phyloP scores from a whole-genome alignment of 2,113 vertebrate genomes.

The Pleuronectes platessa region DNA sequence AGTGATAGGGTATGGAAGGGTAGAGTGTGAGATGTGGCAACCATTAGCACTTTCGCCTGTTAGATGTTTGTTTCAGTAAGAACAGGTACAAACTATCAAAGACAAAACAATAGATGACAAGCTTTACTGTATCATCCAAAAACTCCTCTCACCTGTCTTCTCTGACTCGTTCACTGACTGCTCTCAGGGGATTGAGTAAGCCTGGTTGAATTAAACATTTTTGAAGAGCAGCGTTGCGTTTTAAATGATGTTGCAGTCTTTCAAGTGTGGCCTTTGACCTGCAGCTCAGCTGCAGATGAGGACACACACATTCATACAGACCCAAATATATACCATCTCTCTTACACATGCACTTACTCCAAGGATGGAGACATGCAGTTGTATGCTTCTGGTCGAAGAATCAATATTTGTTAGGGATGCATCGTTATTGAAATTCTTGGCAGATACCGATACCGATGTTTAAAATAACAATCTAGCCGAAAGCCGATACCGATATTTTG shows the following conservation, averaged over 20 bases:
- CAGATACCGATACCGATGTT: too few relatives aligned
- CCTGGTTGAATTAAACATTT: conserved; percentile 54
- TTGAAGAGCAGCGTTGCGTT: background rate
- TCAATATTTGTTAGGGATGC: background rate
- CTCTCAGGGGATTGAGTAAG: background rate
- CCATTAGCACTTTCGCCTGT: too few relatives aligned
- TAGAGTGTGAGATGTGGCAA: background rate
- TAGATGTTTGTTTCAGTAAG: background rate
- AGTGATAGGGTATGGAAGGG: background rate
- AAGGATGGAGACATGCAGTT: background rate
- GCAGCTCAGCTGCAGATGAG: conserved; percentile 18
- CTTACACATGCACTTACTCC: background rate
- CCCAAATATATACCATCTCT: background rate
- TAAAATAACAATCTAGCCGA: too few relatives aligned
- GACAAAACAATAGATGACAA: too few relatives aligned
- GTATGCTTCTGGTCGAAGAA: background rate
- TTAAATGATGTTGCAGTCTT: conserved; percentile 9
- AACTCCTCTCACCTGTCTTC: conserved; percentile 9
- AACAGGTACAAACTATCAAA: background rate
- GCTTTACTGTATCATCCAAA: background rate
- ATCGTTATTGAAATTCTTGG: too few relatives aligned
- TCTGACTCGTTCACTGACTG: background rate
- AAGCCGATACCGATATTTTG: too few relatives aligned
- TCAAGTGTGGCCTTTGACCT: conserved; percentile 28
- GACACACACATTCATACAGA: background rate